Evolutionary conservation across 1,140 invertebrate genomes (phyloP).

Genomic region (Cotesia vestalis): DNA sequence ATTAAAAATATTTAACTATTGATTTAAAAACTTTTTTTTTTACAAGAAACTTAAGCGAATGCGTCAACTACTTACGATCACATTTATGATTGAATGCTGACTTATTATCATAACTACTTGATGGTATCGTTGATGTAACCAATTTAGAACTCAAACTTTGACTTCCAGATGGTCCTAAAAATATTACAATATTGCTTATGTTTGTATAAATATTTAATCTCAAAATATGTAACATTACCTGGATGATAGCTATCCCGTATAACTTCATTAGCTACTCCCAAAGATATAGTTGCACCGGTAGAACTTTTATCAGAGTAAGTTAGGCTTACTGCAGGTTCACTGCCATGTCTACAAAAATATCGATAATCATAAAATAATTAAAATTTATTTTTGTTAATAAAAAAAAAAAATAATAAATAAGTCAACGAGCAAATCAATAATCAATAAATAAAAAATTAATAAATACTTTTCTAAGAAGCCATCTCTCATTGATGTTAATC

Average conservation of each 20-base stretch:
- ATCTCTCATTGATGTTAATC: slow-evolving; percentile 65
- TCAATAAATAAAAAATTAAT: not conserved
- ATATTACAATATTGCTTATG: slow-evolving; percentile 15
- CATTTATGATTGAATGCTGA: slow-evolving; percentile 45
- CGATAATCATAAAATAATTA: not conserved
- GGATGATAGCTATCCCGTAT: slow-evolving; percentile 57
- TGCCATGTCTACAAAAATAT: slow-evolving; percentile 63
- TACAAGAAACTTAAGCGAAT: slow-evolving; percentile 5
- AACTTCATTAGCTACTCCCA: slow-evolving; percentile 66
- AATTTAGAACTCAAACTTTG: slow-evolving; percentile 36
- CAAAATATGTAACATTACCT: slow-evolving; percentile 44
- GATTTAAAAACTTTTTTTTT: not conserved
- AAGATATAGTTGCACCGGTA: slow-evolving; percentile 65
- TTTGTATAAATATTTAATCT: not conserved
- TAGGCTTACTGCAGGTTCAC: slow-evolving; percentile 70
- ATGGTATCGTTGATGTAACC: slow-evolving; percentile 48
- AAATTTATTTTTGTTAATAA: too few species aligned
- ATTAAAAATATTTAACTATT: not conserved
- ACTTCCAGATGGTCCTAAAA: slow-evolving; percentile 49
- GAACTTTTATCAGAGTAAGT: slow-evolving; percentile 67
- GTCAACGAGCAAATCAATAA: not conserved
- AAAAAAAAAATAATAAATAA: slow-evolving; percentile 1
- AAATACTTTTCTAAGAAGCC: slow-evolving; percentile 65
- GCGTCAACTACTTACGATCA: slow-evolving; percentile 51
- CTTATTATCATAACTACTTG: slow-evolving; percentile 47